Percentiles rank a stretch among this genome's conserved stretches.
Conservation (phyloP, 2,113 vertebrate species). For the Paralichthys olivaceus region DNA sequence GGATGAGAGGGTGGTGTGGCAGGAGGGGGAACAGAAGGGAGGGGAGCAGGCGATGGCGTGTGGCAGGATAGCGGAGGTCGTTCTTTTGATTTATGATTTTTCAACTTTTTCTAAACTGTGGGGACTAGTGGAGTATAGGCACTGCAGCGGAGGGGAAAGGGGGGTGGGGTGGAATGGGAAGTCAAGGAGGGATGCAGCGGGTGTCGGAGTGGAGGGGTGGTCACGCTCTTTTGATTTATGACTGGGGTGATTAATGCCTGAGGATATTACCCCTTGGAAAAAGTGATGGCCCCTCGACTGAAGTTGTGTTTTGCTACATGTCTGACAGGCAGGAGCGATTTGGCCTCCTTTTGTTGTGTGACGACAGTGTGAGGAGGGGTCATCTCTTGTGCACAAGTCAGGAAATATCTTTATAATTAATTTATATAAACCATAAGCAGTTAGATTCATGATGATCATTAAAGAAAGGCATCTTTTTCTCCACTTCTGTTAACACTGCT, state of each 20-base stretch:
- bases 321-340: conserved; percentile 76
- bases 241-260: conserved; percentile 73
- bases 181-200: conserved; percentile 51
- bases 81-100: conserved; percentile 75
- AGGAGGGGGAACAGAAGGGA: conserved; percentile 9
- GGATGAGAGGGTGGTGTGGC: conserved; percentile 65
- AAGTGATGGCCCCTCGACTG: conserved; percentile 62
- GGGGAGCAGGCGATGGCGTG: conserved; percentile 55
- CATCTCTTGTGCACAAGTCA: conserved; percentile 54
- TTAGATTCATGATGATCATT: not conserved
- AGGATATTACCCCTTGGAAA: conserved; percentile 77
- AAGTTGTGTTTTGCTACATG: conserved; percentile 80
- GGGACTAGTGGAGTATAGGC: conserved; percentile 34
- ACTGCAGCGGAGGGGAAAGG: conserved; percentile 23
- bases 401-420: conserved; percentile 57
- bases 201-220: conserved; percentile 49
- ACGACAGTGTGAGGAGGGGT: conserved; percentile 63
- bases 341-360: conserved; percentile 74
- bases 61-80: conserved; percentile 72
- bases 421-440: conserved; percentile 16
- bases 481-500: not conserved
- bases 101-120: conserved; percentile 56
- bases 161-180: conserved; percentile 13
- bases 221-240: conserved; percentile 72
- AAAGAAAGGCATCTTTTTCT: not conserved